Evolutionary conservation across 2,888 invertebrate genomes (phyloP).

Genomic region (Operophtera brumata): DNA sequence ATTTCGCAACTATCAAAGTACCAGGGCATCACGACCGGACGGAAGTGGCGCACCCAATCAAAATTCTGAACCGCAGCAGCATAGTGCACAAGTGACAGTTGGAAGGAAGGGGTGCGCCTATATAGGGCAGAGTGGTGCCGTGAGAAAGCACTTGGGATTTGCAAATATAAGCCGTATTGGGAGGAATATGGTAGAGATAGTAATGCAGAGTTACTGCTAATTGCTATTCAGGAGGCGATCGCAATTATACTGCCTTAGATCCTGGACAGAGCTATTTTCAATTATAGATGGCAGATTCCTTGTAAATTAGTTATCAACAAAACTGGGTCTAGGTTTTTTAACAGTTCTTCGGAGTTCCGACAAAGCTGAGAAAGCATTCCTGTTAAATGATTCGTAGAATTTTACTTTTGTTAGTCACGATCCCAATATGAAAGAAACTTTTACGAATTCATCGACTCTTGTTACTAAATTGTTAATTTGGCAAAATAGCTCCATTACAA

Average conservation of each 20-base stretch:
- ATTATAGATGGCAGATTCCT: slow-evolving; percentile 1
- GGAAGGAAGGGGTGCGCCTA: slow-evolving; percentile 46
- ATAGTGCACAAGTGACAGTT: slow-evolving; percentile 42
- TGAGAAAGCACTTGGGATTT: slow-evolving; percentile 33
- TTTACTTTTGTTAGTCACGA: background rate
- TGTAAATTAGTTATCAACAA: background rate
- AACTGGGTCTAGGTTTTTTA: background rate
- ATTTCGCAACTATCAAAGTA: slow-evolving; percentile 20
- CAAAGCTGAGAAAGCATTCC: background rate
- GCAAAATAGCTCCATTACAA: background rate
- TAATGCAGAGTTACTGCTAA: background rate
- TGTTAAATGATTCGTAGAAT: background rate
- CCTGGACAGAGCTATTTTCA: slow-evolving; percentile 13
- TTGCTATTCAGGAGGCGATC: slow-evolving; percentile 12
- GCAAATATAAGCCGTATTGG: slow-evolving; percentile 15
- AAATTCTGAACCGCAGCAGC: slow-evolving; percentile 30
- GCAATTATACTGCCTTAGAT: slow-evolving; percentile 11
- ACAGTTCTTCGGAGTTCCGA: background rate
- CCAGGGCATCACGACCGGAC: slow-evolving; percentile 31
- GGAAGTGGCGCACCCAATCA: slow-evolving; percentile 43
- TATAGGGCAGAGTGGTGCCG: slow-evolving; percentile 36
- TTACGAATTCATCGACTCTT: background rate
- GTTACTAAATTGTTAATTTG: background rate
- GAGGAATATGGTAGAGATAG: background rate
- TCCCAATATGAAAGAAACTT: background rate